Conservation (phyloP, 1,140 invertebrate genomes). For the Coptotermes formosanus region DNA sequence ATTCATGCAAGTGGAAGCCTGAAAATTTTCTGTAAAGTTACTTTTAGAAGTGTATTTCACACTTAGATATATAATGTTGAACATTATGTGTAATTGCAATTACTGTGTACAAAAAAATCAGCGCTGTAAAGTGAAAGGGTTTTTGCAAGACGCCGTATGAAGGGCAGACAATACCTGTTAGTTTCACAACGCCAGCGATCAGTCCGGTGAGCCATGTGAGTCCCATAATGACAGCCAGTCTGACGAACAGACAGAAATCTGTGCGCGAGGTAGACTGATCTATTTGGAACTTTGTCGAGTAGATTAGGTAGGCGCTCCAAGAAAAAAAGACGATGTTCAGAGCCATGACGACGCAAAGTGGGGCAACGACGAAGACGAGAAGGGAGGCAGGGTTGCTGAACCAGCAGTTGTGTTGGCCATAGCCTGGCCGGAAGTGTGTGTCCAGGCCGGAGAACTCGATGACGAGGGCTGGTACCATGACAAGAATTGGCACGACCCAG, state of each 20-base stretch:
- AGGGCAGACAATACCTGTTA: background rate
- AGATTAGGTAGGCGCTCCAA: slow-evolving; percentile 54
- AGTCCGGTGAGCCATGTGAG: slow-evolving; percentile 56
- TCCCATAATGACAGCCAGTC: slow-evolving; percentile 57
- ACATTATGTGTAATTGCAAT: too few relatives aligned
- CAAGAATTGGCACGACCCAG: background rate
- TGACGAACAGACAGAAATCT: slow-evolving; percentile 55
- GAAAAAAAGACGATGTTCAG: slow-evolving; percentile 55
- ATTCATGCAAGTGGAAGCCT: too few relatives aligned
- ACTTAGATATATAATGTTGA: too few relatives aligned
- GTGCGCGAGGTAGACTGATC: slow-evolving; percentile 37
- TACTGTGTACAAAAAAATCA: too few relatives aligned
- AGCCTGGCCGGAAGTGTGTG: background rate
- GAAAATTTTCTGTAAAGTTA: too few relatives aligned
- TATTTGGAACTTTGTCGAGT: slow-evolving; percentile 27
- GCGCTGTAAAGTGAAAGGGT: too few relatives aligned
- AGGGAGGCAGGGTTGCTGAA: background rate
- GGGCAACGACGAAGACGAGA: slow-evolving; percentile 36
- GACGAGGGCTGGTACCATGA: background rate
- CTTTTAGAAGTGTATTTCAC: too few relatives aligned
- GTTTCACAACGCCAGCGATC: slow-evolving; percentile 45
- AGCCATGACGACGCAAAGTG: slow-evolving; percentile 51
- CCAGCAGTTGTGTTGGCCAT: background rate
- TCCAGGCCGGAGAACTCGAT: background rate
- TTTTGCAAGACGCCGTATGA: too few relatives aligned